Percentiles rank a stretch among this genome's conserved stretches.
These are phyloP conservation scores for Ooceraea biroi DNA, from an alignment of 1,140 invertebrate genomes.

Conservation along the genomic window DNA sequence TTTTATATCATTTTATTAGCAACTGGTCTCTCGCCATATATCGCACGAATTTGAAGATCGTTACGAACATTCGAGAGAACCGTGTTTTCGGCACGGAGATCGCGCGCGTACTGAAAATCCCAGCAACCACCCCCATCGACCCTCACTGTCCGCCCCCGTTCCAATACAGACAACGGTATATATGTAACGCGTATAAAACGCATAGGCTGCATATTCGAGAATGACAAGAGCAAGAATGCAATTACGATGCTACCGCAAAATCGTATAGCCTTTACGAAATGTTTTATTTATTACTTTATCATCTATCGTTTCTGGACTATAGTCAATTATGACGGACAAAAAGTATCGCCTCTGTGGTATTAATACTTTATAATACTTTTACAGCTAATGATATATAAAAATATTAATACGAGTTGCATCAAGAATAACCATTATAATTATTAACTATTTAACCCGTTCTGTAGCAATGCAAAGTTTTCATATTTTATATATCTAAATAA, in stretches of 20 bases:
- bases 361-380: neutral
- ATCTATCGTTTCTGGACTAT: neutral
- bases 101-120: constrained; percentile 80
- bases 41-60: constrained; percentile 12
- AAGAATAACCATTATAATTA: constrained; percentile 5
- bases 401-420: neutral
- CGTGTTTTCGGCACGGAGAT: constrained; percentile 78
- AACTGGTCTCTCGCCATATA: neutral
- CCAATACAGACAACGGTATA: constrained; percentile 56
- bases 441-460: constrained; percentile 15
- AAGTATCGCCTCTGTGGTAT: neutral
- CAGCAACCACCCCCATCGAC: constrained; percentile 77
- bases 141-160: constrained; percentile 62
- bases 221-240: constrained; percentile 18
- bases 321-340: neutral
- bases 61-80: constrained; percentile 24
- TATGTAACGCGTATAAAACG: constrained; percentile 22
- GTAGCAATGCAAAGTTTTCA: no score
- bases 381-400: neutral
- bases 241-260: neutral
- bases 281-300: constrained; percentile 1
- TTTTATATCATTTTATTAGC: constrained; percentile 14
- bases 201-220: neutral
- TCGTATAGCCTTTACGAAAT: neutral
- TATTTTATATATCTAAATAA: no score